Conservation (phyloP, 2,797 vertebrate genomes). For the Channa striata region DNA sequence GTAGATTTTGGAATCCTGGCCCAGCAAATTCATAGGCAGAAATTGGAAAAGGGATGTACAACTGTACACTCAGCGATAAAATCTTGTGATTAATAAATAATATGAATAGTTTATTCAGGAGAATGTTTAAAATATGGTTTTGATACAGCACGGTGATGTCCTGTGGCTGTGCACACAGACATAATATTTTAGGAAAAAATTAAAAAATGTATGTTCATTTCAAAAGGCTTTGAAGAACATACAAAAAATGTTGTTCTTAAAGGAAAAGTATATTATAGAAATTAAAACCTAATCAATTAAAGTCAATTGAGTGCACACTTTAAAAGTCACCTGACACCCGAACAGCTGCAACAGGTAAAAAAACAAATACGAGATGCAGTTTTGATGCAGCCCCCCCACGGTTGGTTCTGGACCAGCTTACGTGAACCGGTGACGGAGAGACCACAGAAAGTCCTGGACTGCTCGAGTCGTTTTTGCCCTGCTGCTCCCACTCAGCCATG, state of each 20-base stretch:
- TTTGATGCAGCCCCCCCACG: neutral
- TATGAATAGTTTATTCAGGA: too few species aligned
- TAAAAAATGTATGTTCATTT: too few species aligned
- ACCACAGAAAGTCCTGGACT: conserved; percentile 56
- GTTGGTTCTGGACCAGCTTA: conserved; percentile 25
- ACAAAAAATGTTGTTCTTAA: neutral
- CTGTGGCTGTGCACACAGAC: neutral
- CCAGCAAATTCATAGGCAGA: neutral
- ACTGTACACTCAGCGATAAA: neutral
- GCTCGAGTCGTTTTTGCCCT: conserved; percentile 34
- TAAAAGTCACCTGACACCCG: neutral
- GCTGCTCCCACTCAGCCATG: conserved; percentile 64
- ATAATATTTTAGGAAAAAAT: too few species aligned
- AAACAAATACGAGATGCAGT: neutral
- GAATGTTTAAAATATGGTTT: neutral
- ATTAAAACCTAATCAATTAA: neutral
- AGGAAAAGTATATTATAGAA: neutral
- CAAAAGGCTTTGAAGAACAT: neutral
- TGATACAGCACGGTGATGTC: neutral
- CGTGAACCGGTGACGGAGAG: conserved; percentile 55
- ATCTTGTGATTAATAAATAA: neutral
- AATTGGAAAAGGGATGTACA: neutral
- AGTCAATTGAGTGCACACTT: neutral
- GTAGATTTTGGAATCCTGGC: neutral
- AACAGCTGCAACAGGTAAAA: conserved; percentile 5